Base-by-base conservation (phyloP, 53 echinoderm and acorn worm genomes). In the Actinopyga echinites region DNA sequence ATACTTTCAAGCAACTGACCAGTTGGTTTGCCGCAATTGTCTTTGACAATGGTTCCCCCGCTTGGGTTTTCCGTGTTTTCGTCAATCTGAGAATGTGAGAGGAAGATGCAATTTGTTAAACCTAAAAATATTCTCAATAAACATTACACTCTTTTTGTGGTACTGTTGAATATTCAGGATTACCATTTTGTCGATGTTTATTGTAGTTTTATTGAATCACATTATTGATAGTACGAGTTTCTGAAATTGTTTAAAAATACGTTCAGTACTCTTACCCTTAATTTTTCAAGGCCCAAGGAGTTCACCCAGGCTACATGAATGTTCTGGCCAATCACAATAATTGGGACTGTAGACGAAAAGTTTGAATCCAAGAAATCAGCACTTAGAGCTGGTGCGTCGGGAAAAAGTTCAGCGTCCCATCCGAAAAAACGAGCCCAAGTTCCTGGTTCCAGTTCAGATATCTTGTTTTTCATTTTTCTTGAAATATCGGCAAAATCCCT, bases 361-460 rank as follows among this genome's bases (percentile, higher is more conserved):
- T 74, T 54, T n/a, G 34, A 31, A 54, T 88, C 83, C 63, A 88
- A 75, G 43, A 45, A 64, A 26, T 42, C 75, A 5, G 83, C 83
- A 44, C 64, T 88, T 21, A 88, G 83, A 6, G 19, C 30, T 17
- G 88, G 88, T 36, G 83, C 73, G 57, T 88, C 88, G 8, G 64
- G 28, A 13, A 88, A 64, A 12, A 88, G 88, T 65, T 88, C 88
- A 25, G 88, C 83, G 75, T 88, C 88, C 88, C 88, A 88, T 53
- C 83, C 88, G 33, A 64, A 62, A 64, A 88, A 88, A 0, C 74
- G 25, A 5, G 58, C 88, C 83, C 83, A 83, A 8, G 52, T 74
- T 24, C 26, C 45, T 22, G 54, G 54, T 52, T 15, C 45, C 61
- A 25, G 35, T 58, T 33, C 69, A 57, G 30, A 11, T 62, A 57